Evolutionary conservation across 1,140 invertebrate genomes (phyloP), one percentile per base, ranked within the genome.

Genomic region (Rhynchophorus ferrugineus): DNA sequence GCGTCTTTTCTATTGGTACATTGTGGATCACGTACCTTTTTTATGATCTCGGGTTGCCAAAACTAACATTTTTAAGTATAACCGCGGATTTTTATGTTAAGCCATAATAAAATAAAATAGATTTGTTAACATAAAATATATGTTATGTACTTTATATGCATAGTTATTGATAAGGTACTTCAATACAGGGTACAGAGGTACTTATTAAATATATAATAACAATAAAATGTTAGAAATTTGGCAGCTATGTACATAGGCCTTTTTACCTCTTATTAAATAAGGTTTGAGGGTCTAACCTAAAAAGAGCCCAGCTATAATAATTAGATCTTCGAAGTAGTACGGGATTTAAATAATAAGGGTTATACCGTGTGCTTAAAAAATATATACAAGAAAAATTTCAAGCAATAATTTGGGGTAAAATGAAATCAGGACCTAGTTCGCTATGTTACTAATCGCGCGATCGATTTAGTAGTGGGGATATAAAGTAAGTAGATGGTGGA

Each of bases 401-500:
- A n/a, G n/a, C n/a, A n/a, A n/a, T n/a, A n/a, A n/a, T n/a, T n/a
- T n/a, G n/a, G n/a, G n/a, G n/a, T n/a, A n/a, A 33, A 3, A 18
- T 11, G 16, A 47, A 36, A 47, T 11, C 17, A 19, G 18, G 18
- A 44, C 33, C 24, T n/a, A 37, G 17, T 19, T n/a, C 33, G 9
- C 36, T 29, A 9, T 49, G 47, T 49, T 41, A 34, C 47, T 41
- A 49, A 41, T 49, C 47, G 22, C 20, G 39, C 47, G 39, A 49
- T 49, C 47, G 47, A 49, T 49, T 49, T 36, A 16, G 49, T 51
- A 51, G 49, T 44, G 41, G 34, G 24, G 41, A 24, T 9, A 45
- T 17, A 20, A 45, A 24, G 50, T 52, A 45, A 19, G 43, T 45
- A 33, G 43, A 52, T 17, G 42, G 43, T 45, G 43, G 43, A 52